Evolutionary conservation across 1,140 invertebrate genomes (phyloP).

Genomic region (Cyclargus thomasi): DNA sequence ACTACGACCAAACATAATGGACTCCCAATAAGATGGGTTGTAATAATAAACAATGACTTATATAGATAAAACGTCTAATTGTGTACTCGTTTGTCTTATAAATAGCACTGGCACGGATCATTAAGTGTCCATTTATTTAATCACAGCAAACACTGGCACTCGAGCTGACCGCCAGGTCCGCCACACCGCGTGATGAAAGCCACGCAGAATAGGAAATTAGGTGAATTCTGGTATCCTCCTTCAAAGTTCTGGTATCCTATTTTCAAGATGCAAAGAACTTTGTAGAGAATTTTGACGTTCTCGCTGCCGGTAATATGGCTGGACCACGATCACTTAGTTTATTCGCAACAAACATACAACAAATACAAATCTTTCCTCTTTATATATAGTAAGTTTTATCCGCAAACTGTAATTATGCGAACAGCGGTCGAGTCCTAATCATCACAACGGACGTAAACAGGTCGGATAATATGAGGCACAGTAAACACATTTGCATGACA

Average conservation of each 20-base stretch:
- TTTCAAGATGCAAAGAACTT: too few species aligned
- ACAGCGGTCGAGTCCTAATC: background rate
- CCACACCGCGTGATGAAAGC: background rate
- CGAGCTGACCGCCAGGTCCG: background rate
- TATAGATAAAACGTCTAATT: background rate
- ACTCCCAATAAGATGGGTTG: background rate
- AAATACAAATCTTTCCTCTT: too few species aligned
- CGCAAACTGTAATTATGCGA: background rate
- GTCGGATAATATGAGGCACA: background rate
- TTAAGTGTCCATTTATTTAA: constrained; percentile 3
- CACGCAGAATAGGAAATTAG: background rate
- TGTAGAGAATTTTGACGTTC: too few species aligned
- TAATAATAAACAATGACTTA: background rate
- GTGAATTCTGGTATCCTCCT: too few species aligned
- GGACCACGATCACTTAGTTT: too few species aligned
- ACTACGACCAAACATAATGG: background rate
- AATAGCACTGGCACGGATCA: constrained; percentile 8
- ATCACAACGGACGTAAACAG: background rate
- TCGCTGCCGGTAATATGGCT: too few species aligned
- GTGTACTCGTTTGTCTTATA: constrained; percentile 13
- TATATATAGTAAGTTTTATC: background rate
- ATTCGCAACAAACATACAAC: too few species aligned
- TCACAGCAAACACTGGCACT: background rate
- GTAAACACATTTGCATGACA: constrained; percentile 15
- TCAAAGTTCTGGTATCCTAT: too few species aligned